A percentile compares a stretch with the other conserved stretches of the same genome.
phyloP scores from a whole-genome alignment of 2,888 invertebrate species.

The Abrostola tripartita region DNA sequence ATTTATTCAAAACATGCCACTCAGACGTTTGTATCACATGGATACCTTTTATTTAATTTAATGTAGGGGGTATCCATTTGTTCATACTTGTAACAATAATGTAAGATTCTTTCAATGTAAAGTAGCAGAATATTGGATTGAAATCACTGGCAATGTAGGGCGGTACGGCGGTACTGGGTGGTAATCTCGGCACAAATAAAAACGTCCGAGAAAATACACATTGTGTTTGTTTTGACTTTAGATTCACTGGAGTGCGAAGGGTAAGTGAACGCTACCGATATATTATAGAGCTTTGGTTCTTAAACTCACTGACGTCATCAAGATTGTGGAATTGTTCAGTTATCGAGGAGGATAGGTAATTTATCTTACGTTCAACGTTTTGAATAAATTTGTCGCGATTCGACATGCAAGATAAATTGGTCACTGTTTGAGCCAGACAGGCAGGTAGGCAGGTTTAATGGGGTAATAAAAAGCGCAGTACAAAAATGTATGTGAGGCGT shows the following conservation, averaged over 20 bases:
- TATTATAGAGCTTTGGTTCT: constrained; percentile 56
- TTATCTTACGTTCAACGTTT: constrained; percentile 61
- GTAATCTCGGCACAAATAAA: constrained; percentile 50
- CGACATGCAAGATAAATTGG: constrained; percentile 42
- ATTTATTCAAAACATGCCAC: not conserved
- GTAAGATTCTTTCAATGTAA: constrained; percentile 26
- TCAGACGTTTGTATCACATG: not conserved
- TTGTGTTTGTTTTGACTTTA: constrained; percentile 48
- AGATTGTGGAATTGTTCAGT: constrained; percentile 66
- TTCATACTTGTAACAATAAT: constrained; percentile 9
- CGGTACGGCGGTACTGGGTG: constrained; percentile 9
- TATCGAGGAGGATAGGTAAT: constrained; percentile 64
- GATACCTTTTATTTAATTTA: not conserved
- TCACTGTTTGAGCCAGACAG: too few species aligned
- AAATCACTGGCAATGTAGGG: constrained; percentile 36
- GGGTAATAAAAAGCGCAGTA: too few species aligned
- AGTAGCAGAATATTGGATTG: constrained; percentile 34
- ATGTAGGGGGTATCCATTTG: constrained; percentile 1
- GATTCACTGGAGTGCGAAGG: constrained; percentile 58
- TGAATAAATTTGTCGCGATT: constrained; percentile 62
- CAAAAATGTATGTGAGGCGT: too few species aligned
- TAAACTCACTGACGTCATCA: constrained; percentile 64
- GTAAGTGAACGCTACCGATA: constrained; percentile 51
- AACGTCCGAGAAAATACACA: constrained; percentile 41
- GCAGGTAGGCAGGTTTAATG: too few species aligned